phyloP scores from a whole-genome alignment of 2,797 vertebrate species.

The Hybognathus amarus region DNA sequence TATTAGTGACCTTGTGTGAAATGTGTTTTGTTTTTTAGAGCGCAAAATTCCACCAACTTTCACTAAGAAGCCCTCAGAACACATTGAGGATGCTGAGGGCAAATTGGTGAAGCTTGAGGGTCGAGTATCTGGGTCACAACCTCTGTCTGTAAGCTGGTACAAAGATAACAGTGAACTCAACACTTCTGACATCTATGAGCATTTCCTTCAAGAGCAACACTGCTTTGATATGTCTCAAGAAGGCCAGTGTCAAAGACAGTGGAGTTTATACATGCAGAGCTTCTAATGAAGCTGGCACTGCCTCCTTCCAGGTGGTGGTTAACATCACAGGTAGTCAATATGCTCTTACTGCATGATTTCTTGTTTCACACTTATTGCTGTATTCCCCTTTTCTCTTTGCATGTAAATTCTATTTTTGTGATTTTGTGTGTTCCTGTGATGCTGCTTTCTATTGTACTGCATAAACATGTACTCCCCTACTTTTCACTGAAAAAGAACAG shows the following conservation, averaged over 20 bases:
- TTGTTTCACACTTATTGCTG: constrained; percentile 1
- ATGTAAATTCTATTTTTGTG: background rate
- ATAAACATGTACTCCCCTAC: background rate
- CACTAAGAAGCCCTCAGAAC: constrained; percentile 89
- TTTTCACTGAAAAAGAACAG: background rate
- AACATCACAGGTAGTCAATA: constrained; percentile 84
- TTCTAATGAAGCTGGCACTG: constrained; percentile 88
- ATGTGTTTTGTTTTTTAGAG: constrained; percentile 79
- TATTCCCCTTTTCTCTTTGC: background rate
- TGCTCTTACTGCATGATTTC: constrained; percentile 47
- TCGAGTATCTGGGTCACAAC: constrained; percentile 89
- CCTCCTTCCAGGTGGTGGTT: constrained; percentile 84
- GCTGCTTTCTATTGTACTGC: background rate
- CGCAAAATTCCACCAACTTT: constrained; percentile 88
- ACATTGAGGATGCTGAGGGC: constrained; percentile 85
- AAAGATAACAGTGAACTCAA: constrained; percentile 85
- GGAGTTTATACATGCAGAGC: constrained; percentile 88
- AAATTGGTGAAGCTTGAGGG: constrained; percentile 88
- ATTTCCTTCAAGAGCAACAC: constrained; percentile 86
- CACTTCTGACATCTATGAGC: constrained; percentile 81
- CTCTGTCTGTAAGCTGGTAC: constrained; percentile 86
- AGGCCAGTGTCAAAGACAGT: constrained; percentile 73
- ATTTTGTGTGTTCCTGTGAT: background rate
- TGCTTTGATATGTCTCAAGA: constrained; percentile 80
- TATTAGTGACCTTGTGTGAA: constrained; percentile 25